A percentile compares a stretch with the other conserved stretches of the same genome.
Conservation (phyloP, 2,888 invertebrate species). For the Neoitamus cyanurus region DNA sequence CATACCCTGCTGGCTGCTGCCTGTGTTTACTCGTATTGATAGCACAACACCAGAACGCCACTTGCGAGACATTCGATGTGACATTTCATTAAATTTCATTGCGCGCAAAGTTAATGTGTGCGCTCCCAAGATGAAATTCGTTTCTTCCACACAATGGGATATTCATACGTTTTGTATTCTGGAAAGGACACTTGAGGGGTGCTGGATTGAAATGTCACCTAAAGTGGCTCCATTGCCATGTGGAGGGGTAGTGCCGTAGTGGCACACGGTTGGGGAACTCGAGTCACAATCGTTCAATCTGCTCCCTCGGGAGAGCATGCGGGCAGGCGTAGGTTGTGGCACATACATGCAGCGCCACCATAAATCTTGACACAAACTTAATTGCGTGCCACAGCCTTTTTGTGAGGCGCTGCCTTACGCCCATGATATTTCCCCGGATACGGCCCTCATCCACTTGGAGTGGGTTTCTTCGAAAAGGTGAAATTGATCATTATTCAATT, state of each 20-base stretch:
- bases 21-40: neutral
- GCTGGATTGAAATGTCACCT: neutral
- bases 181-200: neutral
- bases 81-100: slow-evolving; percentile 1
- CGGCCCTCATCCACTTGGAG: neutral
- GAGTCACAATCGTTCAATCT: neutral
- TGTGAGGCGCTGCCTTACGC: neutral
- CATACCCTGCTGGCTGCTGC: neutral
- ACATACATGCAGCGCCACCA: neutral
- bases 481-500: neutral
- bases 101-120: neutral
- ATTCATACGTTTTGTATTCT: neutral
- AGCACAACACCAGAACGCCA: neutral
- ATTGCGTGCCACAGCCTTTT: neutral
- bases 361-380: neutral
- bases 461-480: neutral
- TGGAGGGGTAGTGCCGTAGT: neutral
- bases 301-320: neutral
- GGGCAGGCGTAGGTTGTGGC: neutral
- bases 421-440: neutral
- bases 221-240: neutral
- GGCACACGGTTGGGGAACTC: neutral
- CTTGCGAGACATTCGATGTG: neutral
- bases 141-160: neutral
- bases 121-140: neutral